Conservation (phyloP, 2,797 vertebrate genomes). For the Gadopsis bispinosus region DNA sequence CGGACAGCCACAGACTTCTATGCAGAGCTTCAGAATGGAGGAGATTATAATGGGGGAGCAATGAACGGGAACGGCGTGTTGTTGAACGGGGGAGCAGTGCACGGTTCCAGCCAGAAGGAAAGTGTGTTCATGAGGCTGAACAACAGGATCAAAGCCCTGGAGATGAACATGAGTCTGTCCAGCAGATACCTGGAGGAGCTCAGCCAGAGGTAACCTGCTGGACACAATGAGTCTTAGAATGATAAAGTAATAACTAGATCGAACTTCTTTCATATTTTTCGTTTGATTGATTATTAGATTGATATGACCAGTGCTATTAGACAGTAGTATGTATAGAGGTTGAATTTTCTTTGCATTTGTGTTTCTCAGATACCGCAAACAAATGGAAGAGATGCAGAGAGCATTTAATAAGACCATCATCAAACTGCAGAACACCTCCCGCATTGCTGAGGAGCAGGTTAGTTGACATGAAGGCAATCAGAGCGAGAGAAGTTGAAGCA, state of each 20-base stretch:
- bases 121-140: constrained; percentile 99
- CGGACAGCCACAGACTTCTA: constrained; percentile 96
- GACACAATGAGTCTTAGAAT: neutral
- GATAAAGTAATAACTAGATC: neutral
- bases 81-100: constrained; percentile 85
- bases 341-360: constrained; percentile 16
- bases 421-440: constrained; percentile 98
- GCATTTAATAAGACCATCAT: constrained; percentile 99
- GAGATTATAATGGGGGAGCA: constrained; percentile 87
- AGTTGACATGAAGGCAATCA: neutral
- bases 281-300: too few species aligned
- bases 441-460: constrained; percentile 97
- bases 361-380: constrained; percentile 92
- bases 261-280: neutral
- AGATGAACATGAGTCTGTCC: constrained; percentile 99
- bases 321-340: neutral
- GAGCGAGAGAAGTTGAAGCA: neutral
- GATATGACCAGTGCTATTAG: neutral
- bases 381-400: constrained; percentile 99
- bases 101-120: constrained; percentile 98
- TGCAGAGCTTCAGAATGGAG: constrained; percentile 94
- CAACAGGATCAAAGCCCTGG: constrained; percentile 97
- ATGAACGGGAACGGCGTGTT: constrained; percentile 71
- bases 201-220: constrained; percentile 90
- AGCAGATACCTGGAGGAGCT: constrained; percentile 98